Conservation (phyloP, 2,113 vertebrate genomes). For the Myrmophylax atrothorax region DNA sequence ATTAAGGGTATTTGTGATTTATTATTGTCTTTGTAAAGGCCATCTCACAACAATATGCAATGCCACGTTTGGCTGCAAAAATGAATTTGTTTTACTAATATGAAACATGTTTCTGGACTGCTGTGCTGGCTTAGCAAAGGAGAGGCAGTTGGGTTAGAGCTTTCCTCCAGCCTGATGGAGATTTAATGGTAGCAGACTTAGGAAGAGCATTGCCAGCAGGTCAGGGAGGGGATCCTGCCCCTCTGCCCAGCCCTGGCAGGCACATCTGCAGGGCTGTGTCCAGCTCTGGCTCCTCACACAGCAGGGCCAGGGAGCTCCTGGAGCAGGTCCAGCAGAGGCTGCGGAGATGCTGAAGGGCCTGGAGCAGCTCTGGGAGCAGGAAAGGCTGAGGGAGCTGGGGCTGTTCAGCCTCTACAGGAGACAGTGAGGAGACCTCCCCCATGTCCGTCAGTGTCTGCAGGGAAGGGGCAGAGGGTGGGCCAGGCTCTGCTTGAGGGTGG, state of each 20-base stretch:
- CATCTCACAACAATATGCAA: background rate
- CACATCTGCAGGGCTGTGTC: background rate
- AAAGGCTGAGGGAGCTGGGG: background rate
- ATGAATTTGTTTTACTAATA: slow-evolving; percentile 23
- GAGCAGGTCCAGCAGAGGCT: background rate
- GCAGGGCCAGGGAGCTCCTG: background rate
- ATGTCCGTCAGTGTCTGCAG: background rate
- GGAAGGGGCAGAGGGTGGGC: background rate
- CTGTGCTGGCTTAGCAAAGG: background rate
- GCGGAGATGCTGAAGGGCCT: rapidly evolving
- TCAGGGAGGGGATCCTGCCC: background rate
- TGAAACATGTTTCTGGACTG: background rate
- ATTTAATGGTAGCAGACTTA: background rate
- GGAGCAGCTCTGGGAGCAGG: background rate
- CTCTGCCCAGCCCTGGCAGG: background rate
- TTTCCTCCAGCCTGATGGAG: background rate
- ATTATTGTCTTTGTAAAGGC: slow-evolving; percentile 19
- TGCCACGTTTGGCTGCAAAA: slow-evolving; percentile 27
- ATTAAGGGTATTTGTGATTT: slow-evolving; percentile 52
- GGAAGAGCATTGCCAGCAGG: background rate
- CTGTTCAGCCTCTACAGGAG: background rate
- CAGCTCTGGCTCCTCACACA: background rate
- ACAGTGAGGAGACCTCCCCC: background rate
- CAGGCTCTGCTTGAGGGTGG: background rate
- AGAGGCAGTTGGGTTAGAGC: background rate